These are phyloP conservation scores for Megalops atlanticus DNA, from an alignment of 2,113 vertebrate genomes.

Conservation along the genomic window DNA sequence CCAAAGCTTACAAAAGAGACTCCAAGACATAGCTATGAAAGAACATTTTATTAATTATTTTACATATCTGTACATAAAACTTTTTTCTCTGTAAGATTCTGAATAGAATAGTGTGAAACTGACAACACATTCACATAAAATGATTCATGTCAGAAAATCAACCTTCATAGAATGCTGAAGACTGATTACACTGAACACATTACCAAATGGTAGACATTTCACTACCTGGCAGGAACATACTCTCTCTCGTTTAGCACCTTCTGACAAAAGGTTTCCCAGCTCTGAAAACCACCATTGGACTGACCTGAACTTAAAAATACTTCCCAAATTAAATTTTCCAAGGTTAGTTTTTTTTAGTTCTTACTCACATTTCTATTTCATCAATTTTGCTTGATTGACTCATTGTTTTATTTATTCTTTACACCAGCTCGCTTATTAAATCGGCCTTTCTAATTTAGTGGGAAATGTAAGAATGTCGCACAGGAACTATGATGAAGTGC, in stretches of 20 bases:
- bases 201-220: slow-evolving; percentile 73
- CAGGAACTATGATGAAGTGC: slow-evolving; percentile 79
- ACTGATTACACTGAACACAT: slow-evolving; percentile 68
- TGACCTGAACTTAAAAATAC: slow-evolving; percentile 74
- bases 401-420: not conserved
- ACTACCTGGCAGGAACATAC: slow-evolving; percentile 80
- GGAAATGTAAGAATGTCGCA: slow-evolving; percentile 74
- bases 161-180: slow-evolving; percentile 79
- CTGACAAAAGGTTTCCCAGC: slow-evolving; percentile 70
- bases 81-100: slow-evolving; percentile 68
- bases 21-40: slow-evolving; percentile 71
- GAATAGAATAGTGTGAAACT: slow-evolving; percentile 46
- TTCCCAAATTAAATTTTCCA: slow-evolving; percentile 60
- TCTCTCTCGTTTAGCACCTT: slow-evolving; percentile 77
- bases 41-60: slow-evolving; percentile 81
- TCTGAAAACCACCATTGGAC: slow-evolving; percentile 71
- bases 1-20: not conserved
- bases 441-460: slow-evolving; percentile 73
- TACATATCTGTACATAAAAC: slow-evolving; percentile 87
- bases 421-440: slow-evolving; percentile 57
- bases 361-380: slow-evolving; percentile 60
- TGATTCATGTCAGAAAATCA: slow-evolving; percentile 68
- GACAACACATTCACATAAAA: slow-evolving; percentile 64
- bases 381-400: slow-evolving; percentile 61
- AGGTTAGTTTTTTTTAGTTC: slow-evolving; percentile 63